Base-by-base conservation (phyloP, 2,888 invertebrate genomes). In the Sturmia bella region DNA sequence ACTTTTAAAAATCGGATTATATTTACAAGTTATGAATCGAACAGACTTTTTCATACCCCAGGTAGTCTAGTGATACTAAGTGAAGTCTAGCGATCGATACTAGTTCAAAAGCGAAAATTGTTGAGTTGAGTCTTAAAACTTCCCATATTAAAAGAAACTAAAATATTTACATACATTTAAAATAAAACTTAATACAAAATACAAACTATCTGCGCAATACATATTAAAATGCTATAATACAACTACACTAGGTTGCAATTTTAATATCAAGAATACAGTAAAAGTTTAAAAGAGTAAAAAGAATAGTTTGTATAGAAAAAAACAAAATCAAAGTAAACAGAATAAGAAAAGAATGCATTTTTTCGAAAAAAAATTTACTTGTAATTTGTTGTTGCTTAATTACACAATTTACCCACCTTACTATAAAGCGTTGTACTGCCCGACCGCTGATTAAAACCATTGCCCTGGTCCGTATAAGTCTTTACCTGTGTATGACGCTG, bases 381-480 rank as follows among this genome's bases (percentile, higher is more conserved):
- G 66, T 76, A 69, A 32, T 66, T 24, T 70, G 64, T 74, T 69
- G 17, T 66, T 66, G 68, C 37, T 57, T 72, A 76, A 73, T 57
- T 83, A 76, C 79, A 79, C 83, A 84, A 85, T 85, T 88, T 89
- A 92, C 94, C 94, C 94, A 97, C 96, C 95, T 97, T 97, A 93
- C 96, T 96, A 92, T 97, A 97, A 92, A 96, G 96, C 92, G 96
- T 91, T 87, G 91, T 89, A 89, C 91, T 90, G 88, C 91, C 91
- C 91, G 96, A 94, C 91, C 96, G 95, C 92, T 92, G 94, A 87
- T 94, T 93, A 91, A 94, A 94, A 90, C 95, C 95, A 93, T 94
- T 95, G 91, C 97, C 97, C 93, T 97, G 97, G 92, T 95, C 97
- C 94, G 96, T 96, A 93, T 97, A 97, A 91, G 97, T 97, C 93